Percentiles rank a stretch among this genome's conserved stretches.
phyloP scores from a whole-genome alignment of 2,888 invertebrate genomes.

The Cephus spinipes region DNA sequence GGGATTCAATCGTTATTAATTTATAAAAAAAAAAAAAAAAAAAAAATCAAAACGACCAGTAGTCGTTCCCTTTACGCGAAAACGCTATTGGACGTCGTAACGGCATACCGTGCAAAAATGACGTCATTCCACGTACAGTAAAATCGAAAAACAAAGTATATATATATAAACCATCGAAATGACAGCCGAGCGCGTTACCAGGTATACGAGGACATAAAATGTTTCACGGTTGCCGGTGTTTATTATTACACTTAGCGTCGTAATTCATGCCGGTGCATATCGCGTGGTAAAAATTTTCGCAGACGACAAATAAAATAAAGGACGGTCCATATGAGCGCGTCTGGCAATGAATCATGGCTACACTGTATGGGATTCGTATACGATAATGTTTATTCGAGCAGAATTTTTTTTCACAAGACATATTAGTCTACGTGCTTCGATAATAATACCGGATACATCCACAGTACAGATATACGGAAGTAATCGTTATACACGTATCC shows the following conservation, averaged over 20 bases:
- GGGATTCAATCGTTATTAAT: background rate
- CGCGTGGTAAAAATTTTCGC: background rate
- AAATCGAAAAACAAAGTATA: background rate
- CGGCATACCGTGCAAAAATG: background rate
- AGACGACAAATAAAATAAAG: slow-evolving; percentile 1
- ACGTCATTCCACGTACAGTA: background rate
- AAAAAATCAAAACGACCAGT: background rate
- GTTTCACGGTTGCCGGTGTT: slow-evolving; percentile 11
- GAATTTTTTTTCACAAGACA: background rate
- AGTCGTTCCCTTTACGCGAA: background rate
- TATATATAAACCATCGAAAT: background rate
- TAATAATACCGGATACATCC: background rate
- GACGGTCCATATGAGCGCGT: background rate
- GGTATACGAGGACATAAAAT: slow-evolving; percentile 11
- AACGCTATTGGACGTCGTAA: background rate
- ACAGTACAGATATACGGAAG: background rate
- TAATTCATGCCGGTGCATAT: slow-evolving; percentile 5
- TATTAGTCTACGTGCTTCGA: background rate
- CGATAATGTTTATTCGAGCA: background rate
- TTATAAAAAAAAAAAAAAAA: background rate
- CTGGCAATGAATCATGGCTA: background rate
- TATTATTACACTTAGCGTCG: slow-evolving; percentile 14
- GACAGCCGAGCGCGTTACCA: background rate
- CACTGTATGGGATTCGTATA: background rate
- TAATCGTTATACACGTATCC: background rate